Evolutionary conservation across 2,888 invertebrate genomes (phyloP), one percentile per base, ranked within the genome.

Genomic region (Leuctra nigra): DNA sequence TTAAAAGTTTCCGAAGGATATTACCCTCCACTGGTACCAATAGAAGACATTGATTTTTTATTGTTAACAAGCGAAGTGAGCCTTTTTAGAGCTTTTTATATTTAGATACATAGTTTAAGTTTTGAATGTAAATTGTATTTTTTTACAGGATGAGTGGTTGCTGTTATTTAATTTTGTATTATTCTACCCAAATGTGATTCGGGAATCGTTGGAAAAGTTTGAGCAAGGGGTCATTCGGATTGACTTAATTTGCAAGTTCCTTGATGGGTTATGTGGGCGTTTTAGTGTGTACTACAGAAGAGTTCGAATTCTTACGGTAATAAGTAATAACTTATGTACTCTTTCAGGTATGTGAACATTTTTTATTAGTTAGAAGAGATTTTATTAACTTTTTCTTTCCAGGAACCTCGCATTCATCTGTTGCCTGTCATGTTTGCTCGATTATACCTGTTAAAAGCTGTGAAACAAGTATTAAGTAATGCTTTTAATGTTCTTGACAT

Each of bases 271-370:
- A 68, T 82, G 83, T 20, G 75, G 79, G 38, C 68, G 77, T 6
- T 83, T 88, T 66, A 89, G 89, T 68, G 77, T 81, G 54, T 91
- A 88, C 67, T 91, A 91, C 66, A 77, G 85, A 61, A 77, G 79
- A 67, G 77, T 81, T 33, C 78, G 82, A 63, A 81, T 91, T 66
- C 72, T 90, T 60, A 80, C 80, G 62, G 87, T 87, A 73, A 76
- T 80, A 29, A 29, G 11, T 11, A 29, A 7, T 29, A 29, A 7
- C 11, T 29, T 29, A 6, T 29, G 29, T 29, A 6, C 11, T n/a
- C n/a, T n/a, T n/a, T n/a, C n/a, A n/a, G n/a, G 29, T 29, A 7
- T 29, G 7, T 29, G 29, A 29, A 11, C 6, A 11, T 7, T 29
- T 29, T 29, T 6, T 29, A 29, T 29, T 29, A 6, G 11, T 7